Evolutionary conservation across 2,797 vertebrate species (phyloP).

Genomic region (Hapalemur alaotrensis): DNA sequence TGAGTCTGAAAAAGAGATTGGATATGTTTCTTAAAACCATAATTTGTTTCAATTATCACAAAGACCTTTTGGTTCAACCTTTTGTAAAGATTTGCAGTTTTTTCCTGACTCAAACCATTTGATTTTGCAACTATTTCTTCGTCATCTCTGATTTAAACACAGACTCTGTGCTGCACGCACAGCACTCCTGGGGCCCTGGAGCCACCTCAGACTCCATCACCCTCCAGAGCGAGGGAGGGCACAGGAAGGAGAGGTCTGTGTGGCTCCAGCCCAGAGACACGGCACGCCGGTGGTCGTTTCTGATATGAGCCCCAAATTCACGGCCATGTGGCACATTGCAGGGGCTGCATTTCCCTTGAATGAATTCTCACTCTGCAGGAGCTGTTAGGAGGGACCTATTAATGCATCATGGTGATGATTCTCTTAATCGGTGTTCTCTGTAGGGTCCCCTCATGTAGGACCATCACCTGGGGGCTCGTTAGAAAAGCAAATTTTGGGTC

Average conservation of each 20-base stretch:
- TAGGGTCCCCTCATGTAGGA: background rate
- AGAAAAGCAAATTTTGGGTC: background rate
- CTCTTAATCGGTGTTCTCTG: background rate
- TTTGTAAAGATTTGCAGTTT: background rate
- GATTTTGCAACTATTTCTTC: background rate
- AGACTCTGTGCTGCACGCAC: background rate
- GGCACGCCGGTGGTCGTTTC: background rate
- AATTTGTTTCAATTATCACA: background rate
- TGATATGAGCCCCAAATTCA: background rate
- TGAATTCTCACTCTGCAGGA: background rate
- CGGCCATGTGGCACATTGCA: accelerated
- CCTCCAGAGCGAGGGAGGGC: background rate
- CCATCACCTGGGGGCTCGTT: background rate
- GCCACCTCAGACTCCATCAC: background rate
- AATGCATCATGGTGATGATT: accelerated
- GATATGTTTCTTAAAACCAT: background rate
- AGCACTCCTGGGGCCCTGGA: no score
- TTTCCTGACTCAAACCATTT: background rate
- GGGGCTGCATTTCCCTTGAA: background rate
- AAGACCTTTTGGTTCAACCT: background rate
- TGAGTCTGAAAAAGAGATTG: background rate
- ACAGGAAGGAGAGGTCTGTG: background rate
- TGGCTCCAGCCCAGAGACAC: background rate
- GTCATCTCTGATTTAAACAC: background rate
- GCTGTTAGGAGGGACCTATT: no score